Conservation (phyloP, 2,113 vertebrate species). For the Eolophus roseicapilla region DNA sequence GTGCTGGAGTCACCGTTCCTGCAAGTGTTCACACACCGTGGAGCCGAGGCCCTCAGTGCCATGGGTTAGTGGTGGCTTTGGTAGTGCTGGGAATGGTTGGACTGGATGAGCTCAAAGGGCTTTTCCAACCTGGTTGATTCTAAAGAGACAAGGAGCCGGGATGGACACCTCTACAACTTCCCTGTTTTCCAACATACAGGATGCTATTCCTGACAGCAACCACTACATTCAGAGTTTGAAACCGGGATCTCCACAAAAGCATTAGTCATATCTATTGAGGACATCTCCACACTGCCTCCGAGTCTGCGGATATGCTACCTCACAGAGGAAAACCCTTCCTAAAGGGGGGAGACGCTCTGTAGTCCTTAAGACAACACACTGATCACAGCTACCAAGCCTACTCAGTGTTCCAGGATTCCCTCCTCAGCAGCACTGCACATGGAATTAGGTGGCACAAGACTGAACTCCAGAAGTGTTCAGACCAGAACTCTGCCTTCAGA, state of each 20-base stretch:
- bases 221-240: not conserved
- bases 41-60: not conserved
- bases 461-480: not conserved
- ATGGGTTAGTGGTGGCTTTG: not conserved
- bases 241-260: not conserved
- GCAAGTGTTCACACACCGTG: fast-evolving
- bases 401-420: not conserved
- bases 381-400: fast-evolving
- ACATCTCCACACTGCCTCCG: not conserved
- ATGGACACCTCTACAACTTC: not conserved
- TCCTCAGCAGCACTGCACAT: not conserved
- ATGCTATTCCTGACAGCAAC: not conserved
- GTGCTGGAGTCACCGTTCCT: not conserved
- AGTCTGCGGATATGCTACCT: fast-evolving
- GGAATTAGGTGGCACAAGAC: not conserved
- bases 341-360: fast-evolving
- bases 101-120: not conserved
- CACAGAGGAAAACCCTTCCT: not conserved
- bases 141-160: not conserved
- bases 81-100: not conserved
- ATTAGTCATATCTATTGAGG: not conserved
- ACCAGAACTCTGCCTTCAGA: not conserved
- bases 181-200: not conserved
- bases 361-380: not conserved
- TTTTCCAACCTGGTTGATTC: not conserved